Base-by-base conservation (phyloP, 2,888 invertebrate genomes). In the Cerastoderma edule region DNA sequence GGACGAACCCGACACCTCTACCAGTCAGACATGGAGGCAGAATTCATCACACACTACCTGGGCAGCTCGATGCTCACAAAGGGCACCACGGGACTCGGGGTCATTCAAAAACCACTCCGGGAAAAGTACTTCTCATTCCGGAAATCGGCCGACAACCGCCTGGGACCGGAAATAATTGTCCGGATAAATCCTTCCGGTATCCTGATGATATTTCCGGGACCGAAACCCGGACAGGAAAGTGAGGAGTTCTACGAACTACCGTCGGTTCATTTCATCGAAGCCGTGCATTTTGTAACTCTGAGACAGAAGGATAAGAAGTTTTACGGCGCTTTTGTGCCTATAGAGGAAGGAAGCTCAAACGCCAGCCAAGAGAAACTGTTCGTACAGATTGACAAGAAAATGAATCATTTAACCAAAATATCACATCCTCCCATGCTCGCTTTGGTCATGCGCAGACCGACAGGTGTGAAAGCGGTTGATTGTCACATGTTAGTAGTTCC, bases 391-490 rank as follows among this genome's bases (percentile, higher is more conserved):
- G 99, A 99, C 93, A 98, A 98, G 75, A 98, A 98, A 63, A 98
- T 98, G 93, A 98, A 98, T 10, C 95, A 97, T 72, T 95, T 97
- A 84, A 97, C 98, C 28, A 96, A 97, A 85, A 96, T 97, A 71
- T 95, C 96, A 83, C 99, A 99, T 93, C 99, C 99, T 72, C 98
- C 99, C 33, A 95, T 99, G 79, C 98, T 99, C 93, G 98, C 99
- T 53, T 98, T 98, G 88, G 99, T 99, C 80, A 94, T 99, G 87
- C 95, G 99, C 64, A 95, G 99, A 84, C 99, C 98, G 60, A 96
- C 97, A 65, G 99, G 99, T 68, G 98, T 99, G 88, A 99, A 99
- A 93, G 98, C 98, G 72, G 95, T 99, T 81, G 99, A 99, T 94
- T 99, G 99, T 94, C 99, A 99, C 94, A 98, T 98, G 82, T 99